phyloP scores from a whole-genome alignment of 1,140 invertebrate species.

The Stratiolaelaps scimitus region DNA sequence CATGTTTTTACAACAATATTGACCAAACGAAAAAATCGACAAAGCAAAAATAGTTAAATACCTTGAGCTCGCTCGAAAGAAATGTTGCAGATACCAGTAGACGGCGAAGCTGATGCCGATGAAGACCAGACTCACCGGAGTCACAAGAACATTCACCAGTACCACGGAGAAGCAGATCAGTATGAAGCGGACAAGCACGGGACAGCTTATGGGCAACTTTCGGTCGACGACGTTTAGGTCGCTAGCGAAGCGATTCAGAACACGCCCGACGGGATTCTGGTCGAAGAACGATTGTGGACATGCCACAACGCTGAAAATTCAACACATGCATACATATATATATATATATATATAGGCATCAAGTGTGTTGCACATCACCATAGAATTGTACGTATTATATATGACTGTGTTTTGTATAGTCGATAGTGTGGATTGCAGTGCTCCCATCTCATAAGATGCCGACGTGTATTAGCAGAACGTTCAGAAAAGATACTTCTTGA shows the following conservation, averaged over 20 bases:
- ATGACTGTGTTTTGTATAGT: no score
- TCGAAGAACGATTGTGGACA: slow-evolving; percentile 50
- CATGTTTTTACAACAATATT: slow-evolving; percentile 31
- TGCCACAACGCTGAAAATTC: slow-evolving; percentile 34
- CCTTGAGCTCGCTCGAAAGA: slow-evolving; percentile 58
- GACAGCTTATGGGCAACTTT: slow-evolving; percentile 62
- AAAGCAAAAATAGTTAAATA: slow-evolving; percentile 41
- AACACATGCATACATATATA: slow-evolving; percentile 28
- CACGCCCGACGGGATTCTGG: slow-evolving; percentile 45
- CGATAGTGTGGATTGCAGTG: no score
- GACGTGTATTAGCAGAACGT: no score
- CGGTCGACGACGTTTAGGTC: slow-evolving; percentile 79
- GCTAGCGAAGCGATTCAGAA: slow-evolving; percentile 47
- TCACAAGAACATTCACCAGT: slow-evolving; percentile 55
- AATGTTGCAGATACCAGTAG: slow-evolving; percentile 55
- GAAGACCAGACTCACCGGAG: slow-evolving; percentile 51
- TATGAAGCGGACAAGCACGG: slow-evolving; percentile 56
- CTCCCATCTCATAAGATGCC: no score
- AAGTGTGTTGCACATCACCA: no score
- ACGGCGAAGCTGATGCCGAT: slow-evolving; percentile 37
- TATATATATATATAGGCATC: not conserved
- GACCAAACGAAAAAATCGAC: not conserved
- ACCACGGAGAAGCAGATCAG: slow-evolving; percentile 58
- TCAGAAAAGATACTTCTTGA: no score
- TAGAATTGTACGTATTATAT: no score